Conservation (phyloP, 2,888 invertebrate genomes). For the Drosophila trichaetosa region DNA sequence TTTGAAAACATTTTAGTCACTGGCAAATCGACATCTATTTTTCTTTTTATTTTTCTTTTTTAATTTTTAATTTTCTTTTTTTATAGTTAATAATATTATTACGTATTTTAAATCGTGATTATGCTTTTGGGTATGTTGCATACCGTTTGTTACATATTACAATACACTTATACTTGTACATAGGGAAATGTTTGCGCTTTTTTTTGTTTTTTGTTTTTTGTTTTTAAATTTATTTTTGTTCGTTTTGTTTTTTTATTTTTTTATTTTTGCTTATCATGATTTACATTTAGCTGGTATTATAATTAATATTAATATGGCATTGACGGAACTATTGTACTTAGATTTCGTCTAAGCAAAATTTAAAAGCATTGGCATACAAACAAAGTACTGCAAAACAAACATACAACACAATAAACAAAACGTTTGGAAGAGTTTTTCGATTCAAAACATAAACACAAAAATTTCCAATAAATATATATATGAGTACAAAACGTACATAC, state of each 20-base stretch:
- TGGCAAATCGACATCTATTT: slow-evolving; percentile 78
- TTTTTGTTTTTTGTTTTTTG: slow-evolving; percentile 23
- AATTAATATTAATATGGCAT: slow-evolving; percentile 79
- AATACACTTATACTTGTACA: slow-evolving; percentile 57
- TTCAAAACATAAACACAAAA: slow-evolving; percentile 64
- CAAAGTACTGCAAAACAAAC: slow-evolving; percentile 65
- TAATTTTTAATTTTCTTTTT: neutral
- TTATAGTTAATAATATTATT: slow-evolving; percentile 60
- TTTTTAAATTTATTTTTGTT: slow-evolving; percentile 26
- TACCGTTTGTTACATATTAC: slow-evolving; percentile 68
- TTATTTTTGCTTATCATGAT: slow-evolving; percentile 19
- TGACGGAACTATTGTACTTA: slow-evolving; percentile 69
- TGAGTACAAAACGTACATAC: slow-evolving; percentile 57
- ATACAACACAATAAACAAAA: slow-evolving; percentile 57
- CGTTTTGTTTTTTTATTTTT: slow-evolving; percentile 21
- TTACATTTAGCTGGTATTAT: slow-evolving; percentile 34
- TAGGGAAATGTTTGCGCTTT: slow-evolving; percentile 68
- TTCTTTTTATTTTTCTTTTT: slow-evolving; percentile 22
- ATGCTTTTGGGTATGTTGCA: slow-evolving; percentile 81
- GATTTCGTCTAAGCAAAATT: slow-evolving; percentile 58
- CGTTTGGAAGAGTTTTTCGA: slow-evolving; percentile 65
- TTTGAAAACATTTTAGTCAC: slow-evolving; percentile 76
- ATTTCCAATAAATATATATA: slow-evolving; percentile 67
- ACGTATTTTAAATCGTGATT: slow-evolving; percentile 82
- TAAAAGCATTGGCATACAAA: slow-evolving; percentile 74